Base-by-base conservation (phyloP, 2,888 invertebrate genomes). In the Eupithecia vulgata region DNA sequence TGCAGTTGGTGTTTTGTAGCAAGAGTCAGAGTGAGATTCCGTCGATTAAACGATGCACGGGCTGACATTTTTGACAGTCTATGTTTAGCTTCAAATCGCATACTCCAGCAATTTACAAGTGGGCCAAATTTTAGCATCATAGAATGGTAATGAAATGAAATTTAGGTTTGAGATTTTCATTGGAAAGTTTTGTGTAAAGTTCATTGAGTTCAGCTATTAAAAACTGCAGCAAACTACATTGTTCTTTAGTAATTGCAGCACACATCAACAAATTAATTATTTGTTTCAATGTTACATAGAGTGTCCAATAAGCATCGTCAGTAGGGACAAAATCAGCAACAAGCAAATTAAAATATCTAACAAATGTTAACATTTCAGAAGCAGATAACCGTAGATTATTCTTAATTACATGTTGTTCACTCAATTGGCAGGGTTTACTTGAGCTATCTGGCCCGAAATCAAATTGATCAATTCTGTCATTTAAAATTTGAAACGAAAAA, bases 81-180 rank as follows among this genome's bases (percentile, higher is more conserved):
- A 12, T 59, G 59, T 15, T 59, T 59, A 15, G 25, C 59, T 12
- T 59, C 59, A 59, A 59, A 59, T 30, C 59, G 25, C 59, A 59
- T 59, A 5, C 13, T 12, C 59, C 30, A 59, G 3, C 6, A 30
- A 13, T 15, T 5, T 30, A 12, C 10, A 30, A 30, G 10, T n/a
- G 21, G 59, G 59, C 30, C 59, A 30, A 30, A 59, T 12, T 59
- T 59, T 13, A 34, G 25, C 3, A 59, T 10, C 25, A 30, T 30
- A 15, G 59, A 30, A 15, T 59, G 59, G 30, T 59, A 59, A 15
- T 59, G 59, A 30, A 30, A 59, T 59, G 59, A 59, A 59, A 59
- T 59, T 59, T 59, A 12, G 59, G 59, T 12, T 59, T 59, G 2
- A 59, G 30, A 12, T 5, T 30, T 1, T 25, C 30, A 0, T 30